Base-by-base conservation (phyloP, 2,888 invertebrate species). In the Plagodis dolabraria region DNA sequence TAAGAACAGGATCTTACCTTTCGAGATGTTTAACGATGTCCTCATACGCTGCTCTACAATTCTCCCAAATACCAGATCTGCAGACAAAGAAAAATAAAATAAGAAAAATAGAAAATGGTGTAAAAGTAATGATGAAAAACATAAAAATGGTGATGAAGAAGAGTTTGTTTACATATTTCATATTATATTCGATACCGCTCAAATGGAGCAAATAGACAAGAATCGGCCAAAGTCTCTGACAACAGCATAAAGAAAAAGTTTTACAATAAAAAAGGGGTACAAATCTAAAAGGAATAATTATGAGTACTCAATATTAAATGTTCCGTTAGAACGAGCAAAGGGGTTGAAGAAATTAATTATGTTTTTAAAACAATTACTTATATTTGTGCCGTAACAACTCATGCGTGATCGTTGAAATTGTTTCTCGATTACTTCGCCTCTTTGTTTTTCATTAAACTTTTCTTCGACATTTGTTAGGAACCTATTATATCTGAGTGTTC, bases 1-100 rank as follows among this genome's bases (percentile, higher is more conserved):
- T 60, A 63, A 7, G 36, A 7, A 36, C 36, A 36, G 7, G 12
- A 53, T 88, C 96, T 94, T 95, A 97, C 96, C 98, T 97, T 95
- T 98, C 98, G 86, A 98, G 95, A 89, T 98, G 98, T 94, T 98
- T 98, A 76, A 98, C 97, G 90, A 98, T 97, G 93, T 98, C 98
- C 93, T 98, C 98, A 91, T 98, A 98, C 76, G 97, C 97, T 71
- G 97, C 97, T 91, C 97, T 95, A 94, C 98, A 98, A 93, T 98
- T 98, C 94, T 98, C 98, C 98, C 98, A 98, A 86, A 98, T 97
- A 79, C 97, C 97, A 85, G 97, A 96, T 88, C 96, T 96, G 93
- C 71, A 89, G 94, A 90, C 90, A 93, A 90, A 90, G 76, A 85
- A 87, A 87, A 78, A 82, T 82, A 83, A 84, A 89, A 87, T 84